A percentile compares a stretch with the other conserved stretches of the same genome.
Conservation (phyloP, 2,888 invertebrate genomes). For the Aleiodes leptofemur region DNA sequence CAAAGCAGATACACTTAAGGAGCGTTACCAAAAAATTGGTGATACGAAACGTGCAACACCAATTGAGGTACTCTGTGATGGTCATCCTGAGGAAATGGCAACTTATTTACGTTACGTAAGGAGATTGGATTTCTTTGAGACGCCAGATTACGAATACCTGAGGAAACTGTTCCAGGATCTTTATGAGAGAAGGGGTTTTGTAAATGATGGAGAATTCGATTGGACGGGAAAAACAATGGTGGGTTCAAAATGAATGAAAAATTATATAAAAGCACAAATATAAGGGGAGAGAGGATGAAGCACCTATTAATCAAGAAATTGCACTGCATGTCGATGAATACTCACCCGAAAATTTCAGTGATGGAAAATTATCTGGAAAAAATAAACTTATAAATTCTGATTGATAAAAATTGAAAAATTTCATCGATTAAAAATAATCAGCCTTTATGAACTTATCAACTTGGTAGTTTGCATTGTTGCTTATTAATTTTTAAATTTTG, state of each 20-base stretch:
- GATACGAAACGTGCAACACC: constrained; percentile 99
- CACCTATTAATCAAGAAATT: neutral
- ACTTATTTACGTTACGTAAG: constrained; percentile 98
- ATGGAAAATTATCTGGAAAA: constrained; percentile 33
- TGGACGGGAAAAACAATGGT: constrained; percentile 92
- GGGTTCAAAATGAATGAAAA: constrained; percentile 64
- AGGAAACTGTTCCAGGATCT: constrained; percentile 95
- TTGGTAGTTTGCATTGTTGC: constrained; percentile 48
- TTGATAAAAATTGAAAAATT: constrained; percentile 36
- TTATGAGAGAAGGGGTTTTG: constrained; percentile 90
- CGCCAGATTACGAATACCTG: constrained; percentile 99
- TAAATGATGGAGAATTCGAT: constrained; percentile 95
- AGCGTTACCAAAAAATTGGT: constrained; percentile 99
- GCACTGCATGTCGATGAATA: constrained; percentile 32
- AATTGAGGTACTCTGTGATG: constrained; percentile 93
- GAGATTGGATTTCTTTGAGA: constrained; percentile 99
- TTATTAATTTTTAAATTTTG: constrained; percentile 67
- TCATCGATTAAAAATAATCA: neutral
- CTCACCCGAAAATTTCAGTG: constrained; percentile 25
- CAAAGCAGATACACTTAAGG: constrained; percentile 99
- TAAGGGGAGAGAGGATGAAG: constrained; percentile 4
- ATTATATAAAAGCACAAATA: constrained; percentile 24
- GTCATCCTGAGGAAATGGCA: constrained; percentile 96
- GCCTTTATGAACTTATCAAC: neutral
- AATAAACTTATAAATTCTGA: constrained; percentile 18